A percentile compares a stretch with the other conserved stretches of the same genome.
Evolutionary conservation across 2,888 invertebrate species (phyloP).

Genomic region (Nomada lathburiana): DNA sequence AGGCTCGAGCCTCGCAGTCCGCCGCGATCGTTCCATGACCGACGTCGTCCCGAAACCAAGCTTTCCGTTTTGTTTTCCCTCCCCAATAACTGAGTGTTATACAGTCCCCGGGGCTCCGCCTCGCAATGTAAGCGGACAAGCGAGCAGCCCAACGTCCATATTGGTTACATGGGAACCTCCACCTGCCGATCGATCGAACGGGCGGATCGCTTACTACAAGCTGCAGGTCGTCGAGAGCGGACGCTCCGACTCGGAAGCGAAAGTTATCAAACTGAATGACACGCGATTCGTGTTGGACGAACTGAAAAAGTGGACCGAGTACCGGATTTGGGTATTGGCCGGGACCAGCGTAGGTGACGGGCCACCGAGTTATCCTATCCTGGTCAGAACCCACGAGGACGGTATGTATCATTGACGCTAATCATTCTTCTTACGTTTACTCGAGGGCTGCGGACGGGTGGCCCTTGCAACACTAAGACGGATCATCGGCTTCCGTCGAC

Average conservation of each 20-base stretch:
- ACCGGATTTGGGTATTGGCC: conserved; percentile 98
- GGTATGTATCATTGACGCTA: conserved; percentile 91
- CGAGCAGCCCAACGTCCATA: conserved; percentile 95
- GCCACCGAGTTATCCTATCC: conserved; percentile 95
- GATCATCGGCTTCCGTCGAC: neutral
- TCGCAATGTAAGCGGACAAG: conserved; percentile 95
- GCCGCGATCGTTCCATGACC: conserved; percentile 53
- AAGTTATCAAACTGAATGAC: conserved; percentile 91
- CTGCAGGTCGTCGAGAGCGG: conserved; percentile 95
- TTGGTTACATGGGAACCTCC: conserved; percentile 97
- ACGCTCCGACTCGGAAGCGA: conserved; percentile 93
- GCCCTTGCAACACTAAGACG: conserved; percentile 59
- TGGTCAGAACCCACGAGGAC: conserved; percentile 98
- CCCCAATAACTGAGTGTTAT: conserved; percentile 85
- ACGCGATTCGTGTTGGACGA: conserved; percentile 94
- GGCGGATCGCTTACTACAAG: conserved; percentile 97
- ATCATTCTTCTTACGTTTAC: conserved; percentile 70
- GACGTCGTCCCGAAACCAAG: conserved; percentile 38
- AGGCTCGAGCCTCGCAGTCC: conserved; percentile 15
- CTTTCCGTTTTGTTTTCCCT: conserved; percentile 78
- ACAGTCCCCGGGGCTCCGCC: conserved; percentile 98
- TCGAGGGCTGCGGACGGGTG: conserved; percentile 63
- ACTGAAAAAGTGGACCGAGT: conserved; percentile 97
- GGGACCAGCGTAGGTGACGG: conserved; percentile 99
- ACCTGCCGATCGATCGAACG: conserved; percentile 95